Percentiles rank a stretch among this genome's conserved stretches.
These are phyloP conservation scores for Mechanitis messenoides DNA, from an alignment of 2,888 invertebrate genomes.

Conservation along the genomic window DNA sequence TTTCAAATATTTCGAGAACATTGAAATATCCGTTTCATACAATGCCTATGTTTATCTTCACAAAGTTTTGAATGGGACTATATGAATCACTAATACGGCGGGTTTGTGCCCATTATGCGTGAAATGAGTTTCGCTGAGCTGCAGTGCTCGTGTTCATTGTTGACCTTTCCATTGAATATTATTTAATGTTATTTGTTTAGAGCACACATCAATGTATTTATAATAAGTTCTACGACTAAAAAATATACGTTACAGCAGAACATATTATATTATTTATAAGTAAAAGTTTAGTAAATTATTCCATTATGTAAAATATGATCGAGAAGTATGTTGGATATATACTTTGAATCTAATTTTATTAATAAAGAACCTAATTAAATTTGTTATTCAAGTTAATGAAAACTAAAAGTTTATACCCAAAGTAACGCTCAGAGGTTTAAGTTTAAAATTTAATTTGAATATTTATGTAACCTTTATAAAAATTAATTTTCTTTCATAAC, in stretches of 20 bases:
- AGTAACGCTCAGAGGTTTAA: slow-evolving; percentile 1
- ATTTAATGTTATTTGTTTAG: neutral
- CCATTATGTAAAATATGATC: too few relatives aligned
- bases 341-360: slow-evolving; percentile 6
- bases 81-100: slow-evolving; percentile 14
- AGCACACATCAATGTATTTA: too few relatives aligned
- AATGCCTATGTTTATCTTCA: slow-evolving; percentile 11
- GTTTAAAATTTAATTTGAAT: slow-evolving; percentile 16
- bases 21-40: slow-evolving; percentile 9
- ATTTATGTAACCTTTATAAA: slow-evolving; percentile 13
- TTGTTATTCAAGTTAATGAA: slow-evolving; percentile 15
- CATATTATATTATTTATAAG: too few relatives aligned
- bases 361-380: slow-evolving; percentile 9
- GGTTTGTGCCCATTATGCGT: slow-evolving; percentile 17
- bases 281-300: too few relatives aligned
- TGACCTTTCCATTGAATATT: slow-evolving; percentile 7
- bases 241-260: too few relatives aligned
- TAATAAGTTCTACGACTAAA: too few relatives aligned
- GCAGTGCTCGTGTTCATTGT: slow-evolving; percentile 13
- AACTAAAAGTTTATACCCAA: slow-evolving; percentile 14
- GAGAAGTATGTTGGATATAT: too few relatives aligned
- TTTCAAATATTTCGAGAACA: slow-evolving; percentile 7
- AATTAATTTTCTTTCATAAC: slow-evolving; percentile 15
- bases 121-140: slow-evolving; percentile 21
- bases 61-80: slow-evolving; percentile 13